These are phyloP conservation scores for Caenorhabditis zanzibari DNA, from an alignment of 2,888 invertebrate species.

Conservation along the genomic window DNA sequence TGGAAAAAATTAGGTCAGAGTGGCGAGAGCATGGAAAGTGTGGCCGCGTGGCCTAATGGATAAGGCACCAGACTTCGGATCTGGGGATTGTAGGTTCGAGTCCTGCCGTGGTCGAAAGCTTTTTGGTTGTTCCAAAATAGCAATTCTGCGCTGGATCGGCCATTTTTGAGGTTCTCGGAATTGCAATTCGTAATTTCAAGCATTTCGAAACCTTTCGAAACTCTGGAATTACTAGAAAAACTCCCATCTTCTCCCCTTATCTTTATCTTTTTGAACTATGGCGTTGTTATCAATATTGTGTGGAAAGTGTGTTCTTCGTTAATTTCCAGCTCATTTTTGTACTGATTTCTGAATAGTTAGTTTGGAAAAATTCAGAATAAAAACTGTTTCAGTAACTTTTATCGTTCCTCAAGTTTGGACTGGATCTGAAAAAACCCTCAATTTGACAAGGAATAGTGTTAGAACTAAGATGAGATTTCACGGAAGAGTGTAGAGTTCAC, in stretches of 20 bases:
- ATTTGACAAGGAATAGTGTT: no score
- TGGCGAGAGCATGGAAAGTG: not conserved
- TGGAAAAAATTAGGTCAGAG: not conserved
- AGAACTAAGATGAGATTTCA: not conserved
- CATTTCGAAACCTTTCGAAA: constrained; percentile 6
- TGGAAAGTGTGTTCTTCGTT: not conserved
- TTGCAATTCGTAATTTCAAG: no score
- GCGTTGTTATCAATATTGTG: not conserved
- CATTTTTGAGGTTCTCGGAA: no score
- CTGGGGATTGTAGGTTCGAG: constrained; percentile 75
- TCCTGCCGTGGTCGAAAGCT: constrained; percentile 71
- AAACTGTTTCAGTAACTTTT: no score
- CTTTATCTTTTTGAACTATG: constrained; percentile 15
- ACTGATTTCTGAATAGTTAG: not conserved
- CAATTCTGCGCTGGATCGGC: no score
- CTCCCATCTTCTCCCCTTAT: not conserved
- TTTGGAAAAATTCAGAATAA: not conserved
- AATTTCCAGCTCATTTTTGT: not conserved
- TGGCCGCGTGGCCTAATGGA: constrained; percentile 79
- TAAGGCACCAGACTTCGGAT: constrained; percentile 78
- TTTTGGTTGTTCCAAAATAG: no score
- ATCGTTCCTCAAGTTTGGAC: no score
- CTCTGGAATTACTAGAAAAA: not conserved
- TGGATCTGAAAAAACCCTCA: no score
- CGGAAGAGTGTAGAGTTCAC: not conserved